Conservation (phyloP, 2,113 vertebrate genomes). For the Chamaea fasciata region DNA sequence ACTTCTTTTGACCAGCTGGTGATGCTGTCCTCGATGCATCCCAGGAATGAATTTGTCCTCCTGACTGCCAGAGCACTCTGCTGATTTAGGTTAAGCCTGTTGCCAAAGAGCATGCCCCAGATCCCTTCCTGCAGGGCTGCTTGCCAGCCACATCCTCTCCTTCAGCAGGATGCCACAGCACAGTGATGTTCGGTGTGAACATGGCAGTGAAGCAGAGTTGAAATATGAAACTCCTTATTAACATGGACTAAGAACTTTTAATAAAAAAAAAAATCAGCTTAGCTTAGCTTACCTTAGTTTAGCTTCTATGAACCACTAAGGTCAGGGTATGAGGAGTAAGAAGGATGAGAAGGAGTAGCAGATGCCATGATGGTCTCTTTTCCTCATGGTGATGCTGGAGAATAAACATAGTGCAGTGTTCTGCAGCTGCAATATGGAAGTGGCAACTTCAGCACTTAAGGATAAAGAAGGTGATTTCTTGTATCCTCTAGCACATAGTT, state of each 20-base stretch:
- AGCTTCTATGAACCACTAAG: neutral
- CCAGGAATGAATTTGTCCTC: neutral
- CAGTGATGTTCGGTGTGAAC: neutral
- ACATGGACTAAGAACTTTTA: neutral
- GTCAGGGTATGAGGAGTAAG: neutral
- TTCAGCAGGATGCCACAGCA: neutral
- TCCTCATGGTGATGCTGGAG: neutral
- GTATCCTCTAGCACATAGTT: neutral
- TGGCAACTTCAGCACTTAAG: neutral
- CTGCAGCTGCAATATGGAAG: neutral
- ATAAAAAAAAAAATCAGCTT: neutral
- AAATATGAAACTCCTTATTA: neutral
- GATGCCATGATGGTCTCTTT: neutral
- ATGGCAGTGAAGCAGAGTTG: neutral
- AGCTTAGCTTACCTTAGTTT: neutral
- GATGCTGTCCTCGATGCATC: neutral
- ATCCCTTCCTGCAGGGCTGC: neutral
- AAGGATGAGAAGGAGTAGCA: neutral
- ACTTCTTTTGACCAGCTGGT: neutral
- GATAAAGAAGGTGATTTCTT: neutral
- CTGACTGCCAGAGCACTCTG: neutral
- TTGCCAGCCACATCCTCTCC: neutral
- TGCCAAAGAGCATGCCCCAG: rapidly evolving
- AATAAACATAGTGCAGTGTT: neutral
- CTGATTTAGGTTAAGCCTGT: rapidly evolving